Base-by-base conservation (phyloP, 1,140 invertebrate genomes). In the Pomacea maculata region DNA sequence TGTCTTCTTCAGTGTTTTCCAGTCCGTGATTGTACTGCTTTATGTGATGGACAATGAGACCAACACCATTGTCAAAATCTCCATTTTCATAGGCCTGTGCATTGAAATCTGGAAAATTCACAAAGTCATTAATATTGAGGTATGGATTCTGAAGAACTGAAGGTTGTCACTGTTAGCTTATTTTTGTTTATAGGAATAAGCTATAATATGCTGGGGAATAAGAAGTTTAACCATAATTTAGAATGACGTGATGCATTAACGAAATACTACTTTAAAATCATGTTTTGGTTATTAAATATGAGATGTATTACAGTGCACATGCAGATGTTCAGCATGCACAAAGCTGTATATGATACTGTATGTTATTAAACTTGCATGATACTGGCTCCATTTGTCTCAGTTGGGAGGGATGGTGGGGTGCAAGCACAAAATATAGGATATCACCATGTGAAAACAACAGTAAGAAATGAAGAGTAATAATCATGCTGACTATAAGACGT, bases 101-200 rank as follows among this genome's bases (percentile, higher is more conserved):
- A 99, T 99, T 89, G 99, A 99, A 92, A 92, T 99, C 45, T 99
- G 99, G 99, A 99, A 99, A 92, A 99, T 99, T 78, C 96, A 98
- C 85, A 99, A 99, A 94, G 98, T 95, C 29, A 83, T 92, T n/a
- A 91, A 93, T 88, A 85, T 93, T 63, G 84, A 90, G 87, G 91
- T 92, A 84, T 81, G 80, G 67, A 17, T 73, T 57, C 71, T 54
- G 34, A 75, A 57, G 45, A 45, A 25, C 54, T 7, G 54, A 73
- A 73, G n/a, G 25, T 74, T 34, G 19, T 74, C 34, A 61, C 11
- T 3, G 15, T 17, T 61, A 2, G 9, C 15, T 17, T 61, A 1
- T 11, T 61, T 61, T 61, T 78, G 29, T 8, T 78, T 78, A 25
- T 78, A 45, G 21, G 25, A 45, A 21, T 52, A 68, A 29, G 11